Evolutionary conservation across 2,888 invertebrate genomes (phyloP).

Genomic region (Gibbula magus): DNA sequence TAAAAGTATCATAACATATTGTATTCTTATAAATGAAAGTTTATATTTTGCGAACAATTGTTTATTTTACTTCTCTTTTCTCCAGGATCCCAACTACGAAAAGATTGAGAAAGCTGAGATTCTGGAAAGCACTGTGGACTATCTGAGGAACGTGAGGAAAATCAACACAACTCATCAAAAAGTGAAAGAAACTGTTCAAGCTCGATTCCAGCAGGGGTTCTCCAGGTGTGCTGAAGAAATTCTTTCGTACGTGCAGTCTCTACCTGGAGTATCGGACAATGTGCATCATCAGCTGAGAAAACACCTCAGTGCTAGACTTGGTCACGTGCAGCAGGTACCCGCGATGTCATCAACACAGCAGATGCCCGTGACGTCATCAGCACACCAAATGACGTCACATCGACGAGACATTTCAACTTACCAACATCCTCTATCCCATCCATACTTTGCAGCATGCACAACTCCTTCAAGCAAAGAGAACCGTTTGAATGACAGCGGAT

Average conservation of each 20-base stretch:
- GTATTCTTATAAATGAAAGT: no score
- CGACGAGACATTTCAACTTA: no score
- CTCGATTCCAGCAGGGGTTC: constrained; percentile 14
- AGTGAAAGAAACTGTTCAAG: neutral
- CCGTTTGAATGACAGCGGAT: neutral
- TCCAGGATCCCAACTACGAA: constrained; percentile 34
- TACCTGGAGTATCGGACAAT: constrained; percentile 14
- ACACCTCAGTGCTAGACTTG: neutral
- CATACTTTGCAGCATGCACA: neutral
- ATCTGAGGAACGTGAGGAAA: constrained; percentile 28
- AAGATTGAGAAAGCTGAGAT: constrained; percentile 42
- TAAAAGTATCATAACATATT: no score
- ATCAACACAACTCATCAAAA: constrained; percentile 5
- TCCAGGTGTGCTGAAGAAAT: constrained; percentile 26
- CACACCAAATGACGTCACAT: neutral
- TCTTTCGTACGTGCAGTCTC: constrained; percentile 1
- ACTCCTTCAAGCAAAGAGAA: neutral
- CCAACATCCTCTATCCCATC: neutral
- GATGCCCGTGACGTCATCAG: neutral
- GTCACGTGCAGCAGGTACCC: neutral
- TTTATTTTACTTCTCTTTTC: neutral
- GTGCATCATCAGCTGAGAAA: constrained; percentile 16
- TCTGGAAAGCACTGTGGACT: constrained; percentile 34
- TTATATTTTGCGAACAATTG: no score
- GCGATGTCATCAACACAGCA: constrained; percentile 1